Conservation (phyloP, 2,888 invertebrate genomes). For the Drosophila pseudotalamancana region DNA sequence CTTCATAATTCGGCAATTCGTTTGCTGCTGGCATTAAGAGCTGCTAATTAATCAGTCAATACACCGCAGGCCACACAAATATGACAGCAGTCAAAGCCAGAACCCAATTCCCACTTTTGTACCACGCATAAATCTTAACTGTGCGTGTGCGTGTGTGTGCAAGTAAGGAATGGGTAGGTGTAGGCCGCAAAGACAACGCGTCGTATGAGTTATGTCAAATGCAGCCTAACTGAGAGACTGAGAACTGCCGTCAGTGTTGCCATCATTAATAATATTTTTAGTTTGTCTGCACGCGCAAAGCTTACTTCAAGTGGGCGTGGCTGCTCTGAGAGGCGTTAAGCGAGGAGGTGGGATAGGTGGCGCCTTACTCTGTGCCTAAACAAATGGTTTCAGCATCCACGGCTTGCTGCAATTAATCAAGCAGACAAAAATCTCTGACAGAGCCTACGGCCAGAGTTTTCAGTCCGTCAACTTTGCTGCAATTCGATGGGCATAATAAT, state of each 20-base stretch:
- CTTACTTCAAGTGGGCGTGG: background rate
- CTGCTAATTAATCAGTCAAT: conserved; percentile 68
- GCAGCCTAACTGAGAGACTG: conserved; percentile 49
- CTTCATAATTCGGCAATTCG: conserved; percentile 66
- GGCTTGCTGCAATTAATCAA: conserved; percentile 69
- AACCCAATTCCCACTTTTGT: background rate
- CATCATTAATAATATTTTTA: conserved; percentile 76
- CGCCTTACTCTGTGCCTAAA: conserved; percentile 11
- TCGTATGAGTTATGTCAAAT: conserved; percentile 72
- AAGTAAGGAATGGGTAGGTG: background rate
- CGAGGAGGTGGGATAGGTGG: too few species aligned
- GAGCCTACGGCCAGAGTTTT: conserved; percentile 46
- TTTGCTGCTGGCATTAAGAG: conserved; percentile 56
- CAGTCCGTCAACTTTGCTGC: conserved; percentile 33
- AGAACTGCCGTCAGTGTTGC: conserved; percentile 49
- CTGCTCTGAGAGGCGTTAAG: too few species aligned
- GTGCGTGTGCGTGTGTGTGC: background rate
- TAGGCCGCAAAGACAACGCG: conserved; percentile 54
- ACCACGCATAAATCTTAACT: conserved; percentile 42
- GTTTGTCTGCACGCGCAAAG: conserved; percentile 35
- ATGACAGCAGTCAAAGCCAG: too few species aligned
- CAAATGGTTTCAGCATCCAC: conserved; percentile 46
- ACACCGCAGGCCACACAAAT: conserved; percentile 17
- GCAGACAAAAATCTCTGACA: conserved; percentile 69
- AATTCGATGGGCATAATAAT: conserved; percentile 37